A percentile compares a stretch with the other conserved stretches of the same genome.
Evolutionary conservation across 2,797 vertebrate species (phyloP).

Genomic region (Sylvia borin): DNA sequence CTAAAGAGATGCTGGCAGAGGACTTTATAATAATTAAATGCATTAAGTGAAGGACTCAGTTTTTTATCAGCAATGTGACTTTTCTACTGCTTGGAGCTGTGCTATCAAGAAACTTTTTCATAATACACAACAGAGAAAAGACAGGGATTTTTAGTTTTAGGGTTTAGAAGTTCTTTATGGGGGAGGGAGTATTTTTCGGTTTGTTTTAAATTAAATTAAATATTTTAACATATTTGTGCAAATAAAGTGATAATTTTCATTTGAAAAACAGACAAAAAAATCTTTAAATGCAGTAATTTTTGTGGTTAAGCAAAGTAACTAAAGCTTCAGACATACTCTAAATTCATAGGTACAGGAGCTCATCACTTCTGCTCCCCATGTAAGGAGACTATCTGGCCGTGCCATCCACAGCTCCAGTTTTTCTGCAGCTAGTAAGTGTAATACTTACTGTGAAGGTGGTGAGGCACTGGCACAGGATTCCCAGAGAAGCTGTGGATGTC

Average conservation of each 20-base stretch:
- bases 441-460: not conserved
- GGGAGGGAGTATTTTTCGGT: rapidly evolving
- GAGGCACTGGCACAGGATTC: not conserved
- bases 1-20: not conserved
- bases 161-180: not conserved
- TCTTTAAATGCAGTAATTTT: not conserved
- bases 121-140: not conserved
- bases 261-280: not conserved
- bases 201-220: not conserved
- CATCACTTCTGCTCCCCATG: not conserved
- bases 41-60: not conserved
- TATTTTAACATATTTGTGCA: not conserved
- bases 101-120: not conserved
- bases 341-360: not conserved
- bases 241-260: not conserved
- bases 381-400: not conserved
- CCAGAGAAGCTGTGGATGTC: not conserved
- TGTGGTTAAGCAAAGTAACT: not conserved
- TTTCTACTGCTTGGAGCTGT: not conserved
- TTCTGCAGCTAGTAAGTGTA: not conserved
- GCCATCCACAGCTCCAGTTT: not conserved
- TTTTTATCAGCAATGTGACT: not conserved
- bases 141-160: not conserved
- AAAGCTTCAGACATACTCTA: not conserved
- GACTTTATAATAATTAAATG: not conserved